Conservation (phyloP, 2,113 vertebrate genomes). For the Parus major region DNA sequence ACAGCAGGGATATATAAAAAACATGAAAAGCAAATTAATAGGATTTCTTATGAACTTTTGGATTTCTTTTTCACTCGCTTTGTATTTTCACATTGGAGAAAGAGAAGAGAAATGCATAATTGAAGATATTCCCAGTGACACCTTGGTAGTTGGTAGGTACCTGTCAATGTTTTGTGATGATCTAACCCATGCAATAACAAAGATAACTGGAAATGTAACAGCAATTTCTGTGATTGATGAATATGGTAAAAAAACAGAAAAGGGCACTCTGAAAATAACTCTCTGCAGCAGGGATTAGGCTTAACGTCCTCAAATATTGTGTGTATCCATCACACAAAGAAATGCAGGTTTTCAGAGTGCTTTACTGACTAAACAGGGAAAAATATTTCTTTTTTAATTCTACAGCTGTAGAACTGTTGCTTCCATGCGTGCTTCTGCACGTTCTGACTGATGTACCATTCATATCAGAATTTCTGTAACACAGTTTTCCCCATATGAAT, state of each 20-base stretch:
- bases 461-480: neutral
- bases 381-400: neutral
- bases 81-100: slow-evolving; percentile 89
- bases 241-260: neutral
- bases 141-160: slow-evolving; percentile 83
- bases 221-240: neutral
- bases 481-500: neutral
- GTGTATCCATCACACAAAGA: neutral
- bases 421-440: neutral
- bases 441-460: neutral
- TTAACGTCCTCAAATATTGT: neutral
- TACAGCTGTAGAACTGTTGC: neutral
- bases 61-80: slow-evolving; percentile 73
- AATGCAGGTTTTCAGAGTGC: neutral
- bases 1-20: neutral
- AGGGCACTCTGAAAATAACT: neutral
- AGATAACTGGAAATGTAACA: neutral
- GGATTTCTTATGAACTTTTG: slow-evolving; percentile 58
- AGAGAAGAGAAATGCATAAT: slow-evolving; percentile 90
- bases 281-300: neutral
- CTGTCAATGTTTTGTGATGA: neutral
- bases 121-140: slow-evolving; percentile 86
- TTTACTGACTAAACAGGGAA: neutral
- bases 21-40: slow-evolving; percentile 42
- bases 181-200: neutral